These are phyloP conservation scores for Akabosia matsudoensis DNA, from an alignment of 1,140 invertebrate species.

Conservation along the genomic window DNA sequence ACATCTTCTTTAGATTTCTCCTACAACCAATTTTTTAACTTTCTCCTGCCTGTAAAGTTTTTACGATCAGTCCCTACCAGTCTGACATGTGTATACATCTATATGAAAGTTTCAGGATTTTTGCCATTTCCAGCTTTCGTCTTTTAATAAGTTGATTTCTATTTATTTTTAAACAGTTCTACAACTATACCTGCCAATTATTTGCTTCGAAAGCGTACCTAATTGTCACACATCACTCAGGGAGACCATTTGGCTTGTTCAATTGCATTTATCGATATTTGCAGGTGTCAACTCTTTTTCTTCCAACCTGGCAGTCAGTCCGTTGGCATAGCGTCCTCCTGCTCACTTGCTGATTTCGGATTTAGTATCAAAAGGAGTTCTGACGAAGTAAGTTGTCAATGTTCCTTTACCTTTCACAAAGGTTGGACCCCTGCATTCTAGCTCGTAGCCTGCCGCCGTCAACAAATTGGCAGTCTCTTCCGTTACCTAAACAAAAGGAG, in stretches of 20 bases:
- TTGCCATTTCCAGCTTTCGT: neutral
- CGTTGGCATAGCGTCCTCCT: neutral
- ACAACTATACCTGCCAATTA: no score
- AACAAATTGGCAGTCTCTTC: slow-evolving; percentile 85
- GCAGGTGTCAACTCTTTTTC: neutral
- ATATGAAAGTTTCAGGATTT: neutral
- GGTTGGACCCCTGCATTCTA: slow-evolving; percentile 80
- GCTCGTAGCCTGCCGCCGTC: slow-evolving; percentile 74
- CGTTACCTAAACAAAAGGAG: slow-evolving; percentile 59
- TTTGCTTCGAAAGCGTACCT: neutral
- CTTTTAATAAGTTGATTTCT: neutral
- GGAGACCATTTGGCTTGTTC: neutral
- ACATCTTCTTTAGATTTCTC: no score
- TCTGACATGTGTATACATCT: neutral
- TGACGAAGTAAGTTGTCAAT: slow-evolving; percentile 86
- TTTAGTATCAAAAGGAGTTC: slow-evolving; percentile 64
- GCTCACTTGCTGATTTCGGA: slow-evolving; percentile 47
- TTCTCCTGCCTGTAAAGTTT: no score
- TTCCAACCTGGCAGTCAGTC: neutral
- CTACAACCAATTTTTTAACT: no score
- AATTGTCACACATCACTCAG: neutral
- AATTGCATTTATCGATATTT: neutral
- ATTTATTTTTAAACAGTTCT: no score
- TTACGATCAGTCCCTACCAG: no score
- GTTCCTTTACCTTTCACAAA: slow-evolving; percentile 93